phyloP scores from a whole-genome alignment of 23 tunicate species.

The Corella eumyota region DNA sequence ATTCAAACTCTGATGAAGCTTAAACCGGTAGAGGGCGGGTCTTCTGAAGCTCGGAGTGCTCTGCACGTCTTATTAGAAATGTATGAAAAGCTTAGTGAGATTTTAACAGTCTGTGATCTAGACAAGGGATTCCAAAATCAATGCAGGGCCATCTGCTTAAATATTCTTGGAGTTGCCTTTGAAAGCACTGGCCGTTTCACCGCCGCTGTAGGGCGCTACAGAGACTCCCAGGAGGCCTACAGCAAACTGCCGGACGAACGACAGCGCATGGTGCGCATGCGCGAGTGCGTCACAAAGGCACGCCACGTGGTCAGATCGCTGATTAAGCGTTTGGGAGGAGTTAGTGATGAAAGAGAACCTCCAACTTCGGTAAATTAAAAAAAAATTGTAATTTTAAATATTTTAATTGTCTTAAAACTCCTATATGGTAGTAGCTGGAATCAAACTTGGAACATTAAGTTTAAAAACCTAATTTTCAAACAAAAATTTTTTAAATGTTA shows the following conservation, averaged over 20 bases:
- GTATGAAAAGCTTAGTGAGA: conserved; percentile 29
- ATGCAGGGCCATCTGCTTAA: conserved; percentile 33
- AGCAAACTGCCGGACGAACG: conserved; percentile 36
- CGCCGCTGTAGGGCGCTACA: conserved; percentile 39
- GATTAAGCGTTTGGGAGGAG: conserved; percentile 33
- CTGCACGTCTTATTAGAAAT: conserved; percentile 26
- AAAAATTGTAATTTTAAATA: too few species aligned
- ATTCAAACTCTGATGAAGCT: conserved; percentile 32
- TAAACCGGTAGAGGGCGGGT: conserved; percentile 24
- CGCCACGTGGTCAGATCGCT: conserved; percentile 35
- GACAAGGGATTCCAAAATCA: conserved; percentile 31
- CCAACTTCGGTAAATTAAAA: conserved; percentile 32
- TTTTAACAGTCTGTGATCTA: conserved; percentile 22
- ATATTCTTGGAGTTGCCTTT: conserved; percentile 31
- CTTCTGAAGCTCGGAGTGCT: conserved; percentile 18
- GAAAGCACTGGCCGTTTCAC: conserved; percentile 34
- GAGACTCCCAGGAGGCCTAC: conserved; percentile 42
- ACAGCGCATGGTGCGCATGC: conserved; percentile 41
- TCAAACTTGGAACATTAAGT: too few species aligned
- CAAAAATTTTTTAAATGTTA: too few species aligned
- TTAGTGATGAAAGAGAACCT: conserved; percentile 32
- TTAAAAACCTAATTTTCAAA: too few species aligned
- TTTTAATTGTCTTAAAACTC: too few species aligned
- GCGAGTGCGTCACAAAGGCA: conserved; percentile 56
- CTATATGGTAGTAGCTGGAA: too few species aligned